A percentile compares a stretch with the other conserved stretches of the same genome.
Evolutionary conservation across 2,113 vertebrate genomes (phyloP).

Genomic region (Garra rufa): DNA sequence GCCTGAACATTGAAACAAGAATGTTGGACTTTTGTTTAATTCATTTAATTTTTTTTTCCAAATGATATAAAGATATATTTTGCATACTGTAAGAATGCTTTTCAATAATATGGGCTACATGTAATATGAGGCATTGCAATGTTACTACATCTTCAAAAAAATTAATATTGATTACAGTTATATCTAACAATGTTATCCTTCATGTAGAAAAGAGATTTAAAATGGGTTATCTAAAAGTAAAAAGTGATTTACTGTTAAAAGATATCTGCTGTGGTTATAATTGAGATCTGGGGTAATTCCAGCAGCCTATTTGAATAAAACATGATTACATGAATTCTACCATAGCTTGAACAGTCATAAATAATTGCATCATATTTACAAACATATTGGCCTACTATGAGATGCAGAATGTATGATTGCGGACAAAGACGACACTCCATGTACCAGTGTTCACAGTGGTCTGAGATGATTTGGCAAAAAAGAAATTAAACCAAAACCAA

Average conservation of each 20-base stretch:
- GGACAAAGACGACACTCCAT: conserved; percentile 39
- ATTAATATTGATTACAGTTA: neutral
- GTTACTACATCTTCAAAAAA: neutral
- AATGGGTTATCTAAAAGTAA: conserved; percentile 3
- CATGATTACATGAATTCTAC: conserved; percentile 30
- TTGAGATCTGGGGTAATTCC: neutral
- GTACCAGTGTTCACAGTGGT: conserved; percentile 71
- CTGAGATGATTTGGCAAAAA: conserved; percentile 68
- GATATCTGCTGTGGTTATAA: neutral
- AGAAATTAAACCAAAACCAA: conserved; percentile 66
- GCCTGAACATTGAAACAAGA: neutral
- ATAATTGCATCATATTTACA: conserved; percentile 52
- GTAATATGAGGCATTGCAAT: neutral
- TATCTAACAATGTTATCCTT: neutral
- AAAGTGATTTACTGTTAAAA: conserved; percentile 4
- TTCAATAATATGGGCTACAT: conserved; percentile 21
- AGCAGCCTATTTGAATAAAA: conserved; percentile 5
- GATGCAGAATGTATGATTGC: conserved; percentile 31
- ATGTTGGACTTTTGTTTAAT: neutral
- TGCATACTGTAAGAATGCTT: neutral
- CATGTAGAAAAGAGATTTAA: neutral
- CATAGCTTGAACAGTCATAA: conserved; percentile 40
- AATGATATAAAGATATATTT: conserved; percentile 20
- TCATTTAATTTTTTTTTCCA: neutral
- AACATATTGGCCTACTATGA: conserved; percentile 29